A percentile compares a stretch with the other conserved stretches of the same genome.
phyloP scores from a whole-genome alignment of 2,797 vertebrate genomes.

The Amblyraja radiata region DNA sequence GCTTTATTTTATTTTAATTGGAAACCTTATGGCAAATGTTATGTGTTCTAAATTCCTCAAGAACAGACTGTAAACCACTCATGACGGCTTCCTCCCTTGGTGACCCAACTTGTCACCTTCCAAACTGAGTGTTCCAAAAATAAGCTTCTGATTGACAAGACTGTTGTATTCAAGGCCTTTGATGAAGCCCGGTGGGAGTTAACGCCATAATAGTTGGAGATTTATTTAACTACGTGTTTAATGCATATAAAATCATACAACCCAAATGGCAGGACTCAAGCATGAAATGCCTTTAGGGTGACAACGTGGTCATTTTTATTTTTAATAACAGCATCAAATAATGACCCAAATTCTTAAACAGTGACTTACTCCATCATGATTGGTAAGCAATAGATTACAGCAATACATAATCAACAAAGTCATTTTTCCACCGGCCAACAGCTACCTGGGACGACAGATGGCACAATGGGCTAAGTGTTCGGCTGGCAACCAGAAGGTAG shows the following conservation, averaged over 20 bases:
- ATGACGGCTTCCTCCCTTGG: background rate
- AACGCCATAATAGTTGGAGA: background rate
- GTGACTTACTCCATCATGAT: background rate
- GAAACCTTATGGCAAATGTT: background rate
- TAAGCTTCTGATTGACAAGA: background rate
- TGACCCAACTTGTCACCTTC: background rate
- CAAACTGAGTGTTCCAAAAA: background rate
- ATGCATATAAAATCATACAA: background rate
- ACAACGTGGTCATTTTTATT: background rate
- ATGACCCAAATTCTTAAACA: background rate
- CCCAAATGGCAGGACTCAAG: conserved; percentile 6
- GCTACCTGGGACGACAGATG: too few relatives aligned
- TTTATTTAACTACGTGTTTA: background rate
- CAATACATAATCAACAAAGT: background rate
- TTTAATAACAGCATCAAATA: background rate
- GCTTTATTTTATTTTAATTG: background rate
- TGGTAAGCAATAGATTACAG: background rate
- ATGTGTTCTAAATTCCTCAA: background rate
- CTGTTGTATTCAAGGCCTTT: background rate
- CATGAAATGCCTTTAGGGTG: background rate
- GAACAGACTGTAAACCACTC: background rate
- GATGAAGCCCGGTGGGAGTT: background rate
- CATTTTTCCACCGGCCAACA: background rate
- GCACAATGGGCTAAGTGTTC: too few relatives aligned
- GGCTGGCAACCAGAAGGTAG: too few relatives aligned